These are phyloP conservation scores for Hemiscyllium ocellatum DNA, from an alignment of 2,113 vertebrate species.

Conservation along the genomic window DNA sequence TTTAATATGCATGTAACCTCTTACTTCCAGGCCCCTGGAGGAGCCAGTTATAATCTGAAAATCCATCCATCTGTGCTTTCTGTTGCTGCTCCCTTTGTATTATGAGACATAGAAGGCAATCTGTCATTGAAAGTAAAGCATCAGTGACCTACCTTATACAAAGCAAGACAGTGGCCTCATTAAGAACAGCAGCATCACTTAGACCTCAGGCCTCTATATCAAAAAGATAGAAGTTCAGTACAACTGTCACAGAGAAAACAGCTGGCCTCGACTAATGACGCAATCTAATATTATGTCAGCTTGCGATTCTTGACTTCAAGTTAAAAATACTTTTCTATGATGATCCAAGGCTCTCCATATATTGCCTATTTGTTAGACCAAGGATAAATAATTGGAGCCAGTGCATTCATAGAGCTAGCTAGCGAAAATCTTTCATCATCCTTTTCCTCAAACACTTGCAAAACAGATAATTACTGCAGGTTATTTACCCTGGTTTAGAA, in stretches of 20 bases:
- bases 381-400: not conserved
- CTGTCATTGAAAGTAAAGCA: not conserved
- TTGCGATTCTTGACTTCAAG: not conserved
- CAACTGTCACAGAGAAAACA: not conserved
- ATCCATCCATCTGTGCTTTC: conserved; percentile 28
- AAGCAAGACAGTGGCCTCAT: not conserved
- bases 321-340: not conserved
- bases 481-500: not conserved
- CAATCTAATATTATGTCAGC: not conserved
- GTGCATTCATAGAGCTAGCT: not conserved
- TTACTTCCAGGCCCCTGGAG: not conserved
- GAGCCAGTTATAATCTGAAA: not conserved
- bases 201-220: not conserved
- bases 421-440: not conserved
- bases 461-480: not conserved
- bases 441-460: not conserved
- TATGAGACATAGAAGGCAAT: not conserved
- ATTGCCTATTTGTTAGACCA: not conserved
- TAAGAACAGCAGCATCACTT: not conserved
- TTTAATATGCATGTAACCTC: not conserved
- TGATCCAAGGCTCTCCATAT: not conserved
- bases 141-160: not conserved
- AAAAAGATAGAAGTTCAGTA: not conserved
- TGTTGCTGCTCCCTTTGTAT: not conserved
- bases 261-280: not conserved